A percentile compares a stretch with the other conserved stretches of the same genome.
Evolutionary conservation across 1,140 invertebrate species (phyloP).

Genomic region (Ditylenchus dipsaci): DNA sequence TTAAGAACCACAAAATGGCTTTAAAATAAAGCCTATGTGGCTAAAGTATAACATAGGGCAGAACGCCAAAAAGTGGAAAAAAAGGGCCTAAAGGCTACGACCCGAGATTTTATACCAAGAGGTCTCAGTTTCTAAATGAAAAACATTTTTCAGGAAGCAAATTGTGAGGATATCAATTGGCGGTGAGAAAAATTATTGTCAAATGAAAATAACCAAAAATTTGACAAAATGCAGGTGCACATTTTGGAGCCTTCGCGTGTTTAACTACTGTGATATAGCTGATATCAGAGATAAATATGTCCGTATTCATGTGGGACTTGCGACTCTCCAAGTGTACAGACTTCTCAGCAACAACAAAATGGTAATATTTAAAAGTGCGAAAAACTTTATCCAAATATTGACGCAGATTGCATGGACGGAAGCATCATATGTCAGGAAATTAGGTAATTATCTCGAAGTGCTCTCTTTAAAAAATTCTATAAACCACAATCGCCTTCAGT

Average conservation of each 20-base stretch:
- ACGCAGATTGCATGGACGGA: constrained; percentile 9
- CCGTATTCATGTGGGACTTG: constrained; percentile 61
- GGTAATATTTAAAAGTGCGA: not conserved
- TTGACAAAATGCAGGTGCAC: constrained; percentile 18
- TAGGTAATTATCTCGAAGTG: not conserved
- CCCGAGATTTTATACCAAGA: no score
- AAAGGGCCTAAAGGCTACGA: no score
- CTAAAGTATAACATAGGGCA: no score
- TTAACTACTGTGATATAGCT: constrained; percentile 43
- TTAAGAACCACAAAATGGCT: no score
- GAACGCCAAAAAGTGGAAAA: no score
- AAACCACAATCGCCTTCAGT: no score
- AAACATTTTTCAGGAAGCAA: not conserved
- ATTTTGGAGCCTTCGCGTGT: constrained; percentile 47
- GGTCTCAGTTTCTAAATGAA: no score
- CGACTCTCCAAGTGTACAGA: not conserved
- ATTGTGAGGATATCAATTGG: constrained; percentile 45
- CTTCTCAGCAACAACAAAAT: not conserved
- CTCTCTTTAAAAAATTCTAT: not conserved
- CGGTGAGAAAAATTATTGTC: not conserved
- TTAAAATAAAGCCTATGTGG: no score
- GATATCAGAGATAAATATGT: constrained; percentile 43
- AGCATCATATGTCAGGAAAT: constrained; percentile 6
- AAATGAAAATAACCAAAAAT: no score
- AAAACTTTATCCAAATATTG: not conserved